Evolutionary conservation across 2,797 vertebrate species (phyloP).

Genomic region (Antrozous pallidus): DNA sequence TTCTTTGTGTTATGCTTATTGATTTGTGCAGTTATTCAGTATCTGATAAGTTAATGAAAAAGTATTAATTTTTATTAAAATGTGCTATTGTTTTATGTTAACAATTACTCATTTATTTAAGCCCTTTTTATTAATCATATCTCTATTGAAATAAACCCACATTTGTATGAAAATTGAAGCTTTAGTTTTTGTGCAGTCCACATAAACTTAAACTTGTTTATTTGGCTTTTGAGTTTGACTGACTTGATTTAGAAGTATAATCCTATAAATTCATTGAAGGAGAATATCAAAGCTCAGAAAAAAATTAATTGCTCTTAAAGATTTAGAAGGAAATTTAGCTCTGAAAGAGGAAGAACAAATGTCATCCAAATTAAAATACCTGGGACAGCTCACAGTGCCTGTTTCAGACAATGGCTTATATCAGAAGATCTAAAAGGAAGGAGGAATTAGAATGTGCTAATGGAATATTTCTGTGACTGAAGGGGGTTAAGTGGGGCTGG

Average conservation of each 20-base stretch:
- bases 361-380: neutral
- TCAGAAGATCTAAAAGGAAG: neutral
- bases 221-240: too few relatives aligned
- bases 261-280: neutral
- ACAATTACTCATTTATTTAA: too few relatives aligned
- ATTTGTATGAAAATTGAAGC: too few relatives aligned
- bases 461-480: neutral
- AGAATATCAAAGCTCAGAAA: neutral
- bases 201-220: too few relatives aligned
- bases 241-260: neutral
- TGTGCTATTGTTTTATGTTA: too few relatives aligned
- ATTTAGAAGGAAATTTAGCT: neutral
- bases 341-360: neutral
- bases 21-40: too few relatives aligned
- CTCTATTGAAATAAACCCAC: too few relatives aligned
- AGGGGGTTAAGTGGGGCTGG: neutral
- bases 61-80: too few relatives aligned
- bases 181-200: too few relatives aligned
- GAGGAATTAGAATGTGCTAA: neutral
- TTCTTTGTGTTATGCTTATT: too few relatives aligned
- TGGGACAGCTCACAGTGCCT: neutral
- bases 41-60: too few relatives aligned
- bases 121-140: too few relatives aligned
- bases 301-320: neutral
- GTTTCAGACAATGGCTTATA: neutral